phyloP scores from a whole-genome alignment of 2,888 invertebrate species.

The Lordiphosa fenestrarum region DNA sequence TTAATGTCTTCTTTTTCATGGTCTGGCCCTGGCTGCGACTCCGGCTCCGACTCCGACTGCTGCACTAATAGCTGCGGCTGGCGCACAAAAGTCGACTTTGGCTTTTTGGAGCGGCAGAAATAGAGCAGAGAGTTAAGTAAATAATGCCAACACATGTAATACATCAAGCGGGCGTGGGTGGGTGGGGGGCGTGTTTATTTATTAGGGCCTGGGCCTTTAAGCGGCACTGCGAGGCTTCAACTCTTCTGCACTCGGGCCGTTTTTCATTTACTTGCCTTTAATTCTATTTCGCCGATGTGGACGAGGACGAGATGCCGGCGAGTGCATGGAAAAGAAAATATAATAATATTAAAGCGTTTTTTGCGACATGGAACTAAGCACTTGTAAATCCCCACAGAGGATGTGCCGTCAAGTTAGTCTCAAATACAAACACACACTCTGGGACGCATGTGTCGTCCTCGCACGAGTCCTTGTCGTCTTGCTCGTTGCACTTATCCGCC shows the following conservation, averaged over 20 bases:
- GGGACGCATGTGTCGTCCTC: constrained; percentile 39
- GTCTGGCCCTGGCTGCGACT: constrained; percentile 26
- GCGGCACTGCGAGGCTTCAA: constrained; percentile 33
- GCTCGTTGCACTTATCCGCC: constrained; percentile 66
- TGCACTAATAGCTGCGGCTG: constrained; percentile 62
- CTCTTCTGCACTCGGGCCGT: constrained; percentile 9
- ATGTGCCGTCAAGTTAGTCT: constrained; percentile 76
- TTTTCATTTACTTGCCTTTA: constrained; percentile 63
- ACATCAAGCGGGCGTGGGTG: constrained; percentile 45
- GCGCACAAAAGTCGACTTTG: constrained; percentile 57
- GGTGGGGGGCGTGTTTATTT: constrained; percentile 41
- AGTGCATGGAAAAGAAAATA: constrained; percentile 66
- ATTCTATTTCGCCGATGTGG: constrained; percentile 33
- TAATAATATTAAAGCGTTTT: constrained; percentile 73
- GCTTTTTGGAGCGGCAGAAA: constrained; percentile 69
- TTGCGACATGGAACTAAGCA: constrained; percentile 74
- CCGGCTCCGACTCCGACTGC: constrained; percentile 30
- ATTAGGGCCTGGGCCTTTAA: constrained; percentile 44
- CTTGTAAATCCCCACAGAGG: constrained; percentile 77
- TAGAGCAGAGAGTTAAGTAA: constrained; percentile 67
- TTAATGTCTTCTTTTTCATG: constrained; percentile 66
- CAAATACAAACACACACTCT: constrained; percentile 63
- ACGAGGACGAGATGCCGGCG: constrained; percentile 36
- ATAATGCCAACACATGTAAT: constrained; percentile 73
- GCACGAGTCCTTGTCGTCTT: constrained; percentile 2